Percentiles rank a stretch among this genome's conserved stretches.
Conservation (phyloP, 2,113 vertebrate species). For the Hydrolagus affinis region DNA sequence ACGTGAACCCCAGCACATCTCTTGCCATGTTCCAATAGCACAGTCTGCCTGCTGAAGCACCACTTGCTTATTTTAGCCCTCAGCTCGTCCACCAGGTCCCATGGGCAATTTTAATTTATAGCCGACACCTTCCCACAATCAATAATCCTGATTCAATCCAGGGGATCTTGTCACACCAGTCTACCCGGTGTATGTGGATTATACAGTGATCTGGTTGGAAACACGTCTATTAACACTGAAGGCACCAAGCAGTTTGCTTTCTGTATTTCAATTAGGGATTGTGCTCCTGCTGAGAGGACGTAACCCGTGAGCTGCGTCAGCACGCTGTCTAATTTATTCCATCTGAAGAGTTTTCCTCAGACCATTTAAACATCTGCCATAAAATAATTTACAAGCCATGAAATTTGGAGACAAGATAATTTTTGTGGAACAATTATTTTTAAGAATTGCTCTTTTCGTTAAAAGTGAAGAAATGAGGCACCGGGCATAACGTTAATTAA, state of each 20-base stretch:
- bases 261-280: neutral
- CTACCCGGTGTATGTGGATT: neutral
- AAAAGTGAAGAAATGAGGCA: neutral
- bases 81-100: conserved; percentile 35
- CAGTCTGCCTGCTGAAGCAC: neutral
- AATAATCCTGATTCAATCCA: conserved; percentile 38
- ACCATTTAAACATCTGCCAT: neutral
- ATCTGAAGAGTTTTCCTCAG: neutral
- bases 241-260: neutral
- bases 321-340: neutral
- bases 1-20: neutral
- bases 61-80: neutral
- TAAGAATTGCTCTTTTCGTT: neutral
- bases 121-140: conserved; percentile 38
- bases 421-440: neutral
- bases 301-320: no score
- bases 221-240: neutral
- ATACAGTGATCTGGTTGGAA: neutral
- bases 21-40: neutral
- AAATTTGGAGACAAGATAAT: neutral
- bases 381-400: neutral
- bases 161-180: conserved; percentile 33
- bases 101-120: conserved; percentile 39
- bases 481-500: neutral
- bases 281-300: neutral